Base-by-base conservation (phyloP, 2,113 vertebrate species). In the Rhagologus leucostigma region DNA sequence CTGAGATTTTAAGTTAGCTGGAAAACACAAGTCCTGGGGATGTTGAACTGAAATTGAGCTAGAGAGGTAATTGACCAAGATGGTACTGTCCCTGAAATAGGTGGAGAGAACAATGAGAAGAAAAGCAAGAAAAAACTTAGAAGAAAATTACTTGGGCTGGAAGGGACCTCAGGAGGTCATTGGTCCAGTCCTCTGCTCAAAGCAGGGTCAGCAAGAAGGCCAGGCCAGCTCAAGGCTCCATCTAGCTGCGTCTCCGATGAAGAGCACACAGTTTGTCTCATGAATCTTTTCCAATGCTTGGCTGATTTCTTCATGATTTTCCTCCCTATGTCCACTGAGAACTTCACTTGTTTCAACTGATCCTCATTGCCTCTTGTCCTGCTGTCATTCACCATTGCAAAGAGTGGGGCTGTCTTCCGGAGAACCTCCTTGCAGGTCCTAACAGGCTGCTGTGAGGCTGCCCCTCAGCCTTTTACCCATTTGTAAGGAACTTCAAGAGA, bases 251-350 rank as follows among this genome's bases (percentile, higher is more conserved):
- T 73, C 37, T 87, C 23, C 3, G 37, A 79, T 23, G 53, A 78
- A 64, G 29, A 76, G 16, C 33, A 41, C 29, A 32, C 2, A 3
- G 29, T 6, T 41, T 65, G 7, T 69, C 39, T 47, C 50, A 35
- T 29, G 6, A 52, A 56, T 32, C 33, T 64, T 53, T 27, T 76
- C 10, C 44, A 82, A 27, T 19, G 23, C 26, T 65, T 57, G 35
- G 17, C 5, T n/a, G 65, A 44, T 78, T 6, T 77, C 22, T 62
- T 32, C 6, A 33, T 8, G 5, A 62, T 41, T 33, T 23, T 29
- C 14, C 11, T 1, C 4, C 0, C 13, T 6, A 8, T 2, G 20
- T 14, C 11, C 22, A 60, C 32, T 41, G 16, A 79, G 41, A 90
- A 87, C 29, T 68, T 56, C 3, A 32, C 42, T 87, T 29, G 21